Base-by-base conservation (phyloP, 1,140 invertebrate genomes). In the Hypsibius dujardini region DNA sequence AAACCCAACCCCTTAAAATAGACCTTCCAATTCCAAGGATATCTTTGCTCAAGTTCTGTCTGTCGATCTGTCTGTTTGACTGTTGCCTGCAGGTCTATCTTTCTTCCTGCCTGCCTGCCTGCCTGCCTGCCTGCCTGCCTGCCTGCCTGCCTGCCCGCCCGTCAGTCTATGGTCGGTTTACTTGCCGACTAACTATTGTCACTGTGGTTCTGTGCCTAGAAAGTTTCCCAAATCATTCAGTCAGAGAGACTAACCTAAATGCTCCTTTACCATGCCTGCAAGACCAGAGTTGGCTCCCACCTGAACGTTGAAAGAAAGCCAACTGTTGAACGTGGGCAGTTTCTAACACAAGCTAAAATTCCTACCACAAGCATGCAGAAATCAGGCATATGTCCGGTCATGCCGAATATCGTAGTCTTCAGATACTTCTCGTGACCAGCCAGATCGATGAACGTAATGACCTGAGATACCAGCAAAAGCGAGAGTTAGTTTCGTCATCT, bases 231-330 rank as follows among this genome's bases (percentile, higher is more conserved):
- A n/a, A n/a, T n/a, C n/a, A n/a, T n/a, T n/a, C n/a, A n/a, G n/a
- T n/a, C n/a, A n/a, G n/a, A n/a, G n/a, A n/a, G n/a, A 56, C 50
- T 7, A 56, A 56, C 50, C 50, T 15, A 98, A 82, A 83, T 98
- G 95, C 81, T 98, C 95, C 80, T 98, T 98, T 0, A 95, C 97
- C 92, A 98, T 98, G 62, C 95, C 95, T 74, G 98, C 89, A 72
- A 98, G 91, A 70, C 96, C 95, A 46, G 94, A 91, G 85, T 98
- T 98, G 1, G 95, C 92, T 71, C 95, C 95, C 76, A 98, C 86
- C 87, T 89, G 74, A 47, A 12, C 1, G 1, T 40, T 70, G 1
- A 2, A n/a, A 62, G 50, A 47, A 59, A 70, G 12, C 2, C n/a
- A n/a, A 47, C 40, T 46, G 56, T 47, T 47, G 0, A 70, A 0